These are phyloP conservation scores for Psittacula echo DNA, from an alignment of 2,797 vertebrate genomes.

Conservation along the genomic window DNA sequence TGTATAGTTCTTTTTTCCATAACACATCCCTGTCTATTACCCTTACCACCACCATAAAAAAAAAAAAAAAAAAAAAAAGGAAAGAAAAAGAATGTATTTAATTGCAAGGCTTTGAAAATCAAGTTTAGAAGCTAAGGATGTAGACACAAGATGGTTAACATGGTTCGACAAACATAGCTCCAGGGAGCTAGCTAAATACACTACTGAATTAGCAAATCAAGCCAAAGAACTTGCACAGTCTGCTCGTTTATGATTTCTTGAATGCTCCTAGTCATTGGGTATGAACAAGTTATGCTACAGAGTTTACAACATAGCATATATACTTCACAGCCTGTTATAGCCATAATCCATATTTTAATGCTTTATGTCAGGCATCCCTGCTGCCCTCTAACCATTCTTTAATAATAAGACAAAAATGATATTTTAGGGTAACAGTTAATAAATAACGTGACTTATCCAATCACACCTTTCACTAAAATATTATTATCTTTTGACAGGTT, in stretches of 20 bases:
- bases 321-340: conserved; percentile 52
- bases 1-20: background rate
- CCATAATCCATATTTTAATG: conserved; percentile 78
- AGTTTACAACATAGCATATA: background rate
- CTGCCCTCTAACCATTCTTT: conserved; percentile 79
- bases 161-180: conserved; percentile 9
- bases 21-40: background rate
- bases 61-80: background rate
- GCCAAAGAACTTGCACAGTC: background rate
- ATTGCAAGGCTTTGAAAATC: conserved; percentile 21
- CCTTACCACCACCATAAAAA: background rate
- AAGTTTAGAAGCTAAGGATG: conserved; percentile 14
- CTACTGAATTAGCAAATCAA: background rate
- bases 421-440: conserved; percentile 91
- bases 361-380: conserved; percentile 83
- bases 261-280: background rate
- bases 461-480: conserved; percentile 87
- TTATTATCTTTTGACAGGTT: conserved; percentile 92
- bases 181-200: conserved; percentile 5
- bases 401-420: conserved; percentile 85
- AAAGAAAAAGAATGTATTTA: background rate
- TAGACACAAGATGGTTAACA: background rate
- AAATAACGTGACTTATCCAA: conserved; percentile 88
- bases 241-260: background rate
- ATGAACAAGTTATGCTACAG: conserved; percentile 33